phyloP scores from a whole-genome alignment of 2,888 invertebrate species.

The Oithona nana region DNA sequence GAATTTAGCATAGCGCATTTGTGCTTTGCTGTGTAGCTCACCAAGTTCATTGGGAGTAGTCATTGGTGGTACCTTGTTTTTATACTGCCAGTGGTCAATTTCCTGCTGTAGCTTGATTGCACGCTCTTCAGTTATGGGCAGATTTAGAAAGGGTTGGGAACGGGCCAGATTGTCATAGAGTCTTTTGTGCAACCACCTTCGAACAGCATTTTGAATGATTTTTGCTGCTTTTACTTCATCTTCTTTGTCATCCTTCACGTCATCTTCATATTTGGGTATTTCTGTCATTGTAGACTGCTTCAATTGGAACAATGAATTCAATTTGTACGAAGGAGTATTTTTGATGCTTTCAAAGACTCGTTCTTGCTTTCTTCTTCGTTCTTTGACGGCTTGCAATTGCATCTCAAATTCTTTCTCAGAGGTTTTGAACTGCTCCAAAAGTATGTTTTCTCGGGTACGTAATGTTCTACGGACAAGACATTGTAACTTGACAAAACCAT shows the following conservation, averaged over 20 bases:
- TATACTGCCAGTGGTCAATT: neutral
- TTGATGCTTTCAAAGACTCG: neutral
- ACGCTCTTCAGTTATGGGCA: neutral
- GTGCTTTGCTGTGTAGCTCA: neutral
- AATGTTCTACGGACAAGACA: neutral
- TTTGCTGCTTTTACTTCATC: neutral
- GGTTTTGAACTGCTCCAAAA: neutral
- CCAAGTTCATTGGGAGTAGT: neutral
- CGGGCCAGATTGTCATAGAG: neutral
- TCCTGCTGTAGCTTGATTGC: neutral
- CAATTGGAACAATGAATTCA: too few species aligned
- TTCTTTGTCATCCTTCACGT: neutral
- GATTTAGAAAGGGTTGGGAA: neutral
- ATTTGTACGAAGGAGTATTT: neutral
- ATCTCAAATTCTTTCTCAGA: neutral
- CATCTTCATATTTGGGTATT: too few species aligned
- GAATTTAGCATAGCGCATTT: neutral
- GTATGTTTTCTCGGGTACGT: too few species aligned
- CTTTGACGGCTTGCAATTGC: neutral
- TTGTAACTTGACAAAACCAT: neutral
- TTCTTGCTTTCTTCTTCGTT: neutral
- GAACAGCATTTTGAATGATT: neutral
- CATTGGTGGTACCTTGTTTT: constrained; percentile 4
- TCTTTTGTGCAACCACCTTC: neutral
- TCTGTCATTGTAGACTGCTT: too few species aligned